A percentile compares a stretch with the other conserved stretches of the same genome.
Evolutionary conservation across 2,113 vertebrate genomes (phyloP).

Genomic region (Progne subis): DNA sequence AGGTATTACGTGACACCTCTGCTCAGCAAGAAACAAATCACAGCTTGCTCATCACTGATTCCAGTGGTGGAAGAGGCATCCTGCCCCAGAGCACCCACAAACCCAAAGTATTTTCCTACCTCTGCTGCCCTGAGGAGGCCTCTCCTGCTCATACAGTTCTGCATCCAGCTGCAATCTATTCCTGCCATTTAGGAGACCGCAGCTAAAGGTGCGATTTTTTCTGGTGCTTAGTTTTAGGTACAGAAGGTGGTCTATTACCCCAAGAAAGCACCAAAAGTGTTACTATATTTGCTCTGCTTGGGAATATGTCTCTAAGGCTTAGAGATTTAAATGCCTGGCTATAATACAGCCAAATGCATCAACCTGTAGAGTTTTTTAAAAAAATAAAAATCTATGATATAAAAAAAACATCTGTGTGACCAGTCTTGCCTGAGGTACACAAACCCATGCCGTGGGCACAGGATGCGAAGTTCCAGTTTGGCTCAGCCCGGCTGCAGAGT

Average conservation of each 20-base stretch:
- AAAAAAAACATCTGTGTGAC: not conserved
- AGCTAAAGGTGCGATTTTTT: not conserved
- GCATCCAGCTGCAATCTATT: not conserved
- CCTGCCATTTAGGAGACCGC: not conserved
- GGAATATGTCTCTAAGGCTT: not conserved
- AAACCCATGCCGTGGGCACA: fast-evolving
- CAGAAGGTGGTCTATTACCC: not conserved
- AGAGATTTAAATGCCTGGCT: not conserved
- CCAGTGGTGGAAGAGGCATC: not conserved
- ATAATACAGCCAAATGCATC: not conserved
- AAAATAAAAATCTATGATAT: not conserved
- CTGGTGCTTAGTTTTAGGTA: not conserved
- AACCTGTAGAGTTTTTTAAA: not conserved
- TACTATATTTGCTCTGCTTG: not conserved
- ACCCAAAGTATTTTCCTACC: not conserved
- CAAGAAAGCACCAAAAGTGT: not conserved
- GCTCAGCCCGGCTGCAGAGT: not conserved
- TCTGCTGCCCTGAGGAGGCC: not conserved
- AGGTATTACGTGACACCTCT: not conserved
- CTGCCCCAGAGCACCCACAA: not conserved
- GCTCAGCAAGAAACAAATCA: not conserved
- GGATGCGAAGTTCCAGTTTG: not conserved
- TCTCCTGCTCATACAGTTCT: not conserved
- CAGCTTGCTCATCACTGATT: not conserved
- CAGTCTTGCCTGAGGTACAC: not conserved